phyloP scores from a whole-genome alignment of 2,113 vertebrate genomes.

The Leucoraja erinaceus region DNA sequence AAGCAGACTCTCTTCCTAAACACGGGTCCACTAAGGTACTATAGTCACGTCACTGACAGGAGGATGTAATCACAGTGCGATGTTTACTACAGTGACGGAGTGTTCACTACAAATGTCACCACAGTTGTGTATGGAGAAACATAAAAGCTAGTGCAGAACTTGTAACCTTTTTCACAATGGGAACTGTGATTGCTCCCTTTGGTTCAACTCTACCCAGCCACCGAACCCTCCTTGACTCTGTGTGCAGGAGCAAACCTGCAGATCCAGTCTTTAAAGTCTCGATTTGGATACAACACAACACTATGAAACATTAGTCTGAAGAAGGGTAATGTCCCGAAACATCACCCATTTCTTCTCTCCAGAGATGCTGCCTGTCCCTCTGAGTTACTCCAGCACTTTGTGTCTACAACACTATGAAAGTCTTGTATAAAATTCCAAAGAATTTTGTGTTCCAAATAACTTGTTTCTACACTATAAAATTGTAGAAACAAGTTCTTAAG shows the following conservation, averaged over 20 bases:
- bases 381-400: no score
- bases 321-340: no score
- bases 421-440: background rate
- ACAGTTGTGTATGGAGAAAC: background rate
- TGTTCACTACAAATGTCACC: background rate
- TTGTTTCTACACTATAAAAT: no score
- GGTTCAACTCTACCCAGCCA: background rate
- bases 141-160: background rate
- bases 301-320: background rate
- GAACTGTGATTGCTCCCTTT: background rate
- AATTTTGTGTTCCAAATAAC: no score
- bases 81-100: background rate
- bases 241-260: background rate
- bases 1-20: background rate
- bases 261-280: background rate
- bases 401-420: background rate
- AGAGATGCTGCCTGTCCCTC: no score
- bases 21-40: background rate
- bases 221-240: background rate
- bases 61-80: background rate
- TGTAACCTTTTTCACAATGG: background rate
- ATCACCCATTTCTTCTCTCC: no score
- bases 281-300: background rate
- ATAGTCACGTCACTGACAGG: background rate
- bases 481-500: background rate